Percentiles rank a stretch among this genome's conserved stretches.
phyloP scores from a whole-genome alignment of 1,140 invertebrate species.

The Thaumetopoea pityocampa region DNA sequence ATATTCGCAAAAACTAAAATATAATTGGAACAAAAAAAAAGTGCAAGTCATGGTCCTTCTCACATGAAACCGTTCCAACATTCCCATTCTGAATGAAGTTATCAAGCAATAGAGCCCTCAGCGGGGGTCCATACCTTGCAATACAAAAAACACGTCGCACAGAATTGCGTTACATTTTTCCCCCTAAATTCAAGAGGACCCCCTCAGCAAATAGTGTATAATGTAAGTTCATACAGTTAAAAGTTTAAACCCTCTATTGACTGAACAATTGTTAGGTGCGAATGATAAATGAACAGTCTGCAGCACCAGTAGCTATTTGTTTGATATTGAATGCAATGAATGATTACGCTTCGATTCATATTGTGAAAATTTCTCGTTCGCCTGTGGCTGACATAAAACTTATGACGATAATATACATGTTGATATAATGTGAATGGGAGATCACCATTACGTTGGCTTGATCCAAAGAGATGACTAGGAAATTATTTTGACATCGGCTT shows the following conservation, averaged over 20 bases:
- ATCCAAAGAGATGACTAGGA: too few relatives aligned
- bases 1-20: conserved; percentile 11
- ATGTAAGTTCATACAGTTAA: conserved; percentile 60
- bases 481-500: too few relatives aligned
- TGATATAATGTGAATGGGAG: too few relatives aligned
- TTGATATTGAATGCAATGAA: conserved; percentile 12
- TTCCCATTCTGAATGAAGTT: conserved; percentile 62
- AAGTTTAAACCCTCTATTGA: conserved; percentile 69
- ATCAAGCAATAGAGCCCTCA: conserved; percentile 54
- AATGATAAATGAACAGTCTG: conserved; percentile 50
- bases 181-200: conserved; percentile 42
- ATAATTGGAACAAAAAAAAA: conserved; percentile 9
- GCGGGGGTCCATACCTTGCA: conserved; percentile 27
- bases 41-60: conserved; percentile 26
- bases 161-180: conserved; percentile 42
- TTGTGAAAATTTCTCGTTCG: conserved; percentile 1
- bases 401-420: too few relatives aligned
- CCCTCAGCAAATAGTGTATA: conserved; percentile 59
- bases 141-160: conserved; percentile 50
- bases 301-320: conserved; percentile 27
- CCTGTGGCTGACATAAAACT: neutral
- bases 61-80: conserved; percentile 27
- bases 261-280: conserved; percentile 44
- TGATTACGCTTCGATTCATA: conserved; percentile 9
- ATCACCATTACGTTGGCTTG: too few relatives aligned